A percentile compares a stretch with the other conserved stretches of the same genome.
These are phyloP conservation scores for Leptodactylus fallax DNA, from an alignment of 2,797 vertebrate genomes.

Conservation along the genomic window DNA sequence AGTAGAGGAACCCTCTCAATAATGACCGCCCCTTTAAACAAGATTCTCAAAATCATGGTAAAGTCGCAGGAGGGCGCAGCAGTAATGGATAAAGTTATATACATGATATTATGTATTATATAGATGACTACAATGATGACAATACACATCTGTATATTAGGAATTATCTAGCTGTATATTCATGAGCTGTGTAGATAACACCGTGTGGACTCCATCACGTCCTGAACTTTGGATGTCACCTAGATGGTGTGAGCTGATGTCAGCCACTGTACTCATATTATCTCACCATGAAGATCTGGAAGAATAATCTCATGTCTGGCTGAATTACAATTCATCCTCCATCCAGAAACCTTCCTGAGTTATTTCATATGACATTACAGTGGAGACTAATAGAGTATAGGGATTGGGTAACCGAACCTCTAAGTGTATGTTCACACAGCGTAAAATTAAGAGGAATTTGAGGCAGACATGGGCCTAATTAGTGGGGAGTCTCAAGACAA, in stretches of 20 bases:
- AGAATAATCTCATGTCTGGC: slow-evolving; percentile 11
- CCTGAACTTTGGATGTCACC: slow-evolving; percentile 24
- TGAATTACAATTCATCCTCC: neutral
- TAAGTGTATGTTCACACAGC: too few relatives aligned
- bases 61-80: neutral
- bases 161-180: neutral
- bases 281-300: slow-evolving; percentile 22
- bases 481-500: too few relatives aligned
- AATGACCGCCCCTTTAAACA: too few relatives aligned
- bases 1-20: too few relatives aligned
- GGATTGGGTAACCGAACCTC: too few relatives aligned
- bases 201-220: neutral
- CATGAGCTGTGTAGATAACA: neutral
- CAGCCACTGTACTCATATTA: neutral
- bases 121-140: neutral
- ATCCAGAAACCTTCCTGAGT: slow-evolving; percentile 5
- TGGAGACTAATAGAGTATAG: neutral
- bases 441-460: too few relatives aligned
- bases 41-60: too few relatives aligned
- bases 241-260: neutral
- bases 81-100: too few relatives aligned
- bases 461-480: too few relatives aligned
- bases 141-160: neutral
- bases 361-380: neutral
- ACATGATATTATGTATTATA: too few relatives aligned